Evolutionary conservation across 2,797 vertebrate genomes (phyloP).

Genomic region (Triplophysa yarkandensis): DNA sequence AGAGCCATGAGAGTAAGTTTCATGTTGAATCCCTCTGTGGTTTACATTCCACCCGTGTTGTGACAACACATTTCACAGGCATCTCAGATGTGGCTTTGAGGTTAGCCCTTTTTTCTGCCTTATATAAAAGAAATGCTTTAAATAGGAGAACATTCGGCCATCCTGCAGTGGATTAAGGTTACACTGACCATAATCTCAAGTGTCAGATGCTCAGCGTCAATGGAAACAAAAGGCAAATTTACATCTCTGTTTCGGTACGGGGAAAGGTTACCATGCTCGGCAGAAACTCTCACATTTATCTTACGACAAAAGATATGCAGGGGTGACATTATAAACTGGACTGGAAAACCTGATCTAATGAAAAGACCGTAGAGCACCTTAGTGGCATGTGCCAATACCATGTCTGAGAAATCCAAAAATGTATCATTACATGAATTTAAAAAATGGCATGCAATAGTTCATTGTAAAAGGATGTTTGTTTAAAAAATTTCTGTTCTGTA

Average conservation of each 20-base stretch:
- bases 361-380: slow-evolving; percentile 53
- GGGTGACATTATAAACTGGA: slow-evolving; percentile 66
- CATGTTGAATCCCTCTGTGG: slow-evolving; percentile 67
- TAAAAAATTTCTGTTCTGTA: no score
- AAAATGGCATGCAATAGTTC: no score
- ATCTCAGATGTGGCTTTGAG: slow-evolving; percentile 72
- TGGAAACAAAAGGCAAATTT: slow-evolving; percentile 65
- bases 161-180: slow-evolving; percentile 77
- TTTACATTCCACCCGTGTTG: slow-evolving; percentile 73
- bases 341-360: slow-evolving; percentile 48
- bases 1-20: slow-evolving; percentile 63
- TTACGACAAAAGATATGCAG: slow-evolving; percentile 64
- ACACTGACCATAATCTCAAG: slow-evolving; percentile 72
- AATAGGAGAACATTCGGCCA: slow-evolving; percentile 70
- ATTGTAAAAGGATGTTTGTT: no score
- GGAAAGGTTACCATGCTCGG: slow-evolving; percentile 59
- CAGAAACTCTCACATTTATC: slow-evolving; percentile 55
- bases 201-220: slow-evolving; percentile 69
- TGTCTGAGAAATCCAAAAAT: no score
- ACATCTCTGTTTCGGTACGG: slow-evolving; percentile 60
- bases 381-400: neutral
- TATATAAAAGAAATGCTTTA: slow-evolving; percentile 79
- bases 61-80: slow-evolving; percentile 76
- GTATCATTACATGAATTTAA: no score
- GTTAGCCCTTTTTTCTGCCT: slow-evolving; percentile 66